Evolutionary conservation across 2,888 invertebrate genomes (phyloP), one percentile per base, ranked within the genome.

Genomic region (Branchipolynoe longqiensis): DNA sequence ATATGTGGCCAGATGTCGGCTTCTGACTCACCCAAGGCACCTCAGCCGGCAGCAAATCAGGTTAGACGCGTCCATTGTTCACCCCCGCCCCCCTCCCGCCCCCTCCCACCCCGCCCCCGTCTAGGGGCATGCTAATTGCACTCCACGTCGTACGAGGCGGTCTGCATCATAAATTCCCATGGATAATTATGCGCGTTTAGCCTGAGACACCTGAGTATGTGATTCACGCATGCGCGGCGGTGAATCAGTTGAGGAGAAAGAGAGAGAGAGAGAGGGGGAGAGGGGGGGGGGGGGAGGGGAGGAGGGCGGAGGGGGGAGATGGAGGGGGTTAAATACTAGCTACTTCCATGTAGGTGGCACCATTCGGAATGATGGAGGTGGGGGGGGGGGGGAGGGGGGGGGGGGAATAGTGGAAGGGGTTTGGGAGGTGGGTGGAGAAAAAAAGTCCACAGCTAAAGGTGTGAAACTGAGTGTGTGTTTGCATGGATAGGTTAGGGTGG

Each of bases 1-100:
- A 78, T 78, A 78, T 78, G 78, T 78, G 78, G 78, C 78, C 78
- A 78, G 78, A 78, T 78, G 78, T 78, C 31, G 28, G n/a, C 31
- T 41, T 78, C n/a, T 78, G 78, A 78, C 48, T 78, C 78, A 78
- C n/a, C 12, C 14, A 1, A 22, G 12, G 8, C 48, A 25, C 22
- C 41, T 28, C n/a, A 31, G 48, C 28, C 78, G 28, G 48, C 25
- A 48, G 48, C 54, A 78, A 78, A 54, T 48, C 54, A n/a, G 54
- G 48, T 28, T 14, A 14, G 73, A 41, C 38, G 38, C 36, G 73
- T 22, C 31, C 62, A 62, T 62, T 62, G 62, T 62, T 62, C 62
- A 14, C 28, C n/a, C 6, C n/a, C n/a, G n/a, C n/a, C n/a, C n/a
- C n/a, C n/a, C n/a, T n/a, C n/a, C n/a, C n/a, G n/a, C n/a, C 73